These are phyloP conservation scores for Aldrovandia affinis DNA, from an alignment of 2,797 vertebrate genomes.

Conservation along the genomic window DNA sequence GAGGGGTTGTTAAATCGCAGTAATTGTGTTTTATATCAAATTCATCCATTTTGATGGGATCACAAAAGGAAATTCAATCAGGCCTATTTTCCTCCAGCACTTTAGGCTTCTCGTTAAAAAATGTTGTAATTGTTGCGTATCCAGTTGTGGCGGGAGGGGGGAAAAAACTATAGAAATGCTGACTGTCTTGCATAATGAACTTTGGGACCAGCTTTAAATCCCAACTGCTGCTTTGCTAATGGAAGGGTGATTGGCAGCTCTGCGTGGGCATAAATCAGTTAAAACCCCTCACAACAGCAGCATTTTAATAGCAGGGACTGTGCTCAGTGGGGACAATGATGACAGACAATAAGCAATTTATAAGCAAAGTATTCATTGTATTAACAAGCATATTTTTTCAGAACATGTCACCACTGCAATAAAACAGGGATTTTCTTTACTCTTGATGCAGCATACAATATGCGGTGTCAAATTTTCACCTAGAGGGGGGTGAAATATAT, in stretches of 20 bases:
- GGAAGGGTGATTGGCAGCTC: background rate
- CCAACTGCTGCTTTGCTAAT: background rate
- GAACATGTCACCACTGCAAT: background rate
- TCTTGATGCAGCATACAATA: background rate
- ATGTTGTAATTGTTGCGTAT: background rate
- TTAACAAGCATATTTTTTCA: slow-evolving; percentile 4
- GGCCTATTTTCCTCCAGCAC: background rate
- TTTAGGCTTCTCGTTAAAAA: background rate
- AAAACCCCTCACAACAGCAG: background rate
- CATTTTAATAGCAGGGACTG: background rate
- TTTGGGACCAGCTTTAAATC: background rate
- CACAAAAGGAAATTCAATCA: background rate
- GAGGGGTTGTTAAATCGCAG: slow-evolving; percentile 25
- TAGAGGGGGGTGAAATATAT: background rate
- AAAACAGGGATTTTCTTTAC: background rate
- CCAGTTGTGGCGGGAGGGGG: background rate
- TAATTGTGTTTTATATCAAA: slow-evolving; percentile 17
- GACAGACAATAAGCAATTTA: background rate
- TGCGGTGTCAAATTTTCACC: background rate
- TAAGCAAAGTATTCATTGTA: background rate
- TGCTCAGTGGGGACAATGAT: slow-evolving; percentile 15
- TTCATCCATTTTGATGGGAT: background rate
- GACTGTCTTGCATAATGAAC: background rate
- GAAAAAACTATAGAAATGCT: background rate
- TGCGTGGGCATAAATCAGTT: background rate